Base-by-base conservation (phyloP, 2,797 vertebrate genomes). In the Takifugu rubripes region DNA sequence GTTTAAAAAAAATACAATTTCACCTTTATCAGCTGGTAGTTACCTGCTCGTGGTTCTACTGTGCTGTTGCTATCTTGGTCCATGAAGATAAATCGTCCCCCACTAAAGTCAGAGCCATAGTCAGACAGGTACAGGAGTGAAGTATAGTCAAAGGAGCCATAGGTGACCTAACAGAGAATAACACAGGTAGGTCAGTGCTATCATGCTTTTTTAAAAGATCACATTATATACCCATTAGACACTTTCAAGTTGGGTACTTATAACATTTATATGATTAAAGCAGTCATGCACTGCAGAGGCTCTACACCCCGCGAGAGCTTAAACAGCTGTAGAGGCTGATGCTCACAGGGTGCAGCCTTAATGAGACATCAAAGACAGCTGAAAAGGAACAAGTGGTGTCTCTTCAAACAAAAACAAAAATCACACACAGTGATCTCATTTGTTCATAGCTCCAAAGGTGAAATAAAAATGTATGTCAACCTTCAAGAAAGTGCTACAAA, bases 131-230 rank as follows among this genome's bases (percentile, higher is more conserved):
- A 98, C 0, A 99, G 92, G 64, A 99, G 89, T 0, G 95, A 97
- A 0, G 95, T 99, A 79, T 99, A 99, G 84, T 99, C 96, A 61
- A 98, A 99, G 2, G 95, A 98, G 51, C 96, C 96, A 0, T 98
- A 98, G 0, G 96, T 97, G 68, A 95, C 93, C 96, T 98, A 79
- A 31, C 11, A 48, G 27, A 36, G 51, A 68, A 16, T 61, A 26
- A 59, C n/a, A 21, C 17, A 46, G 31, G 8, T 9, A 52, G 12
- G 40, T 48, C 17, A 48, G 7, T 25, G 16, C 6, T 8, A 46
- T 8, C 36, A 5, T 46, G 16, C 8, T n/a, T 46, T 6, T 24
- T 48, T 25, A 11, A 48, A 48, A 48, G 46, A 14, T 11, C 11
- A 25, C 46, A 25, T 25, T 25, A 48, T 25, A 40, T 14, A 40